A percentile compares a stretch with the other conserved stretches of the same genome.
These are phyloP conservation scores for Amaurobius ferox DNA, from an alignment of 2,888 invertebrate species.

Conservation along the genomic window DNA sequence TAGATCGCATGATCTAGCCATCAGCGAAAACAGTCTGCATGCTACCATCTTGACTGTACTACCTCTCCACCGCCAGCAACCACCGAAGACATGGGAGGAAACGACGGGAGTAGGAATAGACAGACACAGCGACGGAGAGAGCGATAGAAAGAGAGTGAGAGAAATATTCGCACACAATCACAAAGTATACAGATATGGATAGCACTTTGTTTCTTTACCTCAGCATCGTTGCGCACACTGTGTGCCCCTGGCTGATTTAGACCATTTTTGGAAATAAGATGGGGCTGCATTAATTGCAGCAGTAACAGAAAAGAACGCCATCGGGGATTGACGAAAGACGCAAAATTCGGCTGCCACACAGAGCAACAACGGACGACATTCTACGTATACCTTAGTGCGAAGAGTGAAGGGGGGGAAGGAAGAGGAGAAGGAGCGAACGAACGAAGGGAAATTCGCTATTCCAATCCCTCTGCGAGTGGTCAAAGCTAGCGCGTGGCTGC, in stretches of 20 bases:
- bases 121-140: constrained; percentile 4
- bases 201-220: constrained; percentile 45
- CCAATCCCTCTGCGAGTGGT: constrained; percentile 70
- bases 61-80: constrained; percentile 25
- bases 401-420: background rate
- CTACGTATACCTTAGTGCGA: constrained; percentile 67
- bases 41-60: constrained; percentile 68
- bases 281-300: constrained; percentile 25
- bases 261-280: constrained; percentile 11
- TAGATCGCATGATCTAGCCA: constrained; percentile 63
- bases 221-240: constrained; percentile 43
- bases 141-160: constrained; percentile 18
- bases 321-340: constrained; percentile 38
- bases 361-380: constrained; percentile 65
- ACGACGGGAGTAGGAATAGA: constrained; percentile 23
- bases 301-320: constrained; percentile 23
- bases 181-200: constrained; percentile 38
- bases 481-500: constrained; percentile 71
- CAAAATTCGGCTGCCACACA: constrained; percentile 51
- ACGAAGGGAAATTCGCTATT: constrained; percentile 65
- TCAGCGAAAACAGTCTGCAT: constrained; percentile 45
- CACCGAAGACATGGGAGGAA: constrained; percentile 26
- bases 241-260: constrained; percentile 21
- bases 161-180: constrained; percentile 6
- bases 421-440: constrained; percentile 6